Evolutionary conservation across 2,797 vertebrate species (phyloP), one percentile per base, ranked within the genome.

Genomic region (Acridotheres tristis): DNA sequence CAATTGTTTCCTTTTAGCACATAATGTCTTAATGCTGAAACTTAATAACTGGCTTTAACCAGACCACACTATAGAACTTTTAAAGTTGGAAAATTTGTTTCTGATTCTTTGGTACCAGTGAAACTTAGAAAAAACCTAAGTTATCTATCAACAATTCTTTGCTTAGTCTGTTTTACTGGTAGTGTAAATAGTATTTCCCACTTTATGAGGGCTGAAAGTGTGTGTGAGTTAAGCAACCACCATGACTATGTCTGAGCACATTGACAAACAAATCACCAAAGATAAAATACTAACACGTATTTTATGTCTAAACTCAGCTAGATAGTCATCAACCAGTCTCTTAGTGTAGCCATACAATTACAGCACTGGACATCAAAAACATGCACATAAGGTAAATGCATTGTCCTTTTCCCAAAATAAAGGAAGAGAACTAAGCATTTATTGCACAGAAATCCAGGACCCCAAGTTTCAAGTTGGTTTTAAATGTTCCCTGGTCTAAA

Each of bases 231-330:
- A 59, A 50, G 16, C 15, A n/a, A 57, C 78, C 15, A 74, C 0
- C 8, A 54, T 9, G 17, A 54, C 20, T 1, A 0, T 0, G 0
- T 30, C 23, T 38, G 43, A 85, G 26, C 12, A 83, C 29, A 12
- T 2, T 43, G 9, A 59, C 2, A 1, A 57, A 57, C 50, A 77
- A 53, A 71, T 26, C 26, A 48, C 8, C 15, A 43, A 79, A 34
- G 54, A 50, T 16, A 22, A 61, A 81, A 59, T 11, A 54, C 18
- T 42, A 57, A 61, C 11, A 38, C 3, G 8, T 51, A 32, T 62
- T 27, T 63, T 66, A 25, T 3, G 18, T 26, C 50, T 73, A 32
- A 85, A 84, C 36, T 71, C 63, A 34, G n/a, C 15, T 23, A 45
- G 13, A 25, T 0, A n/a, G 42, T 11, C 12, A 48, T 38, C 27